Evolutionary conservation across 2,113 vertebrate species (phyloP), one percentile per base, ranked within the genome.

Genomic region (Pardalotus punctatus): DNA sequence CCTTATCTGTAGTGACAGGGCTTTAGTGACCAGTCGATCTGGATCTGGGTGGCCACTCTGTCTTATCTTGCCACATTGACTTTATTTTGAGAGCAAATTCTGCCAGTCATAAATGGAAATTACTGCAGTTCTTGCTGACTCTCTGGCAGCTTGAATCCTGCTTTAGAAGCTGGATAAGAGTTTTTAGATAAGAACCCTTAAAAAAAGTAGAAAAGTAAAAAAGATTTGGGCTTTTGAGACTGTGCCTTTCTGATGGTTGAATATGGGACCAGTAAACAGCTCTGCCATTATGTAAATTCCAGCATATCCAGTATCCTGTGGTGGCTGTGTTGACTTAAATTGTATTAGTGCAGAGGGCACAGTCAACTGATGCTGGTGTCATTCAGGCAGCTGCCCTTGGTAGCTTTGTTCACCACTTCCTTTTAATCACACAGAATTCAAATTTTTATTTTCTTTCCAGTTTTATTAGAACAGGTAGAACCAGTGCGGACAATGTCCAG

Each of bases 81-180:
- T 95, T 93, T 64, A 73, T 94, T 96, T 94, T 69, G 74, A 88
- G 92, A 88, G 71, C 48, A 74, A 58, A 83, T 93, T 88, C 72
- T 95, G 62, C 64, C 5, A 24, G 67, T 92, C 67, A 36, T 90
- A 90, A 92, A 92, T 94, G 82, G 92, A 93, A 95, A 78, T 86
- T 40, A 74, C 51, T 12, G 22, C 64, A 42, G 36, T 56, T 90
- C 60, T 83, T 80, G 79, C 54, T 40, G 74, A 47, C 22, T 62
- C 14, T 42, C 20, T 82, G 27, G n/a, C 70, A 83, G 85, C 51
- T 82, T 11, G 36, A 81, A 70, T 77, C 80, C 87, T 64, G 35
- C 87, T 94, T 93, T 70, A 82, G 66, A 69, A 91, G 62, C 50
- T 62, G 58, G 67, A 36, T 69, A 77, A 73, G 64, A 48, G 48